phyloP scores from a whole-genome alignment of 2,797 vertebrate genomes.

The Loriculus beryllinus region DNA sequence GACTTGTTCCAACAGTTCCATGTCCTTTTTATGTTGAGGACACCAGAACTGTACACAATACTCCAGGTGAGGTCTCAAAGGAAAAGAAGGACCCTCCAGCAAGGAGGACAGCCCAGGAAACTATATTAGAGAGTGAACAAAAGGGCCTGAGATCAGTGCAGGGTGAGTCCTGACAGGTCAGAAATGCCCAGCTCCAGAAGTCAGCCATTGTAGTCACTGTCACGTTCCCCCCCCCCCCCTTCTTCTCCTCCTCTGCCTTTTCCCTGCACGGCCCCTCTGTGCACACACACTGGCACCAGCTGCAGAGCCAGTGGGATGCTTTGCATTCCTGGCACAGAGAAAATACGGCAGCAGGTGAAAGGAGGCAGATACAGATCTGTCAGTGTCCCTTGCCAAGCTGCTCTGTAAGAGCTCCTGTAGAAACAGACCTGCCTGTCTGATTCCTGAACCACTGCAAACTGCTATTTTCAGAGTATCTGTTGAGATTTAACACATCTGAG shows the following conservation, averaged over 20 bases:
- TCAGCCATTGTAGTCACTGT: neutral
- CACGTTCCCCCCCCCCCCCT: neutral
- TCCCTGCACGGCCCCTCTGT: neutral
- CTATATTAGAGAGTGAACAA: neutral
- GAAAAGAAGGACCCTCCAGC: neutral
- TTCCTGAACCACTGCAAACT: conserved; percentile 20
- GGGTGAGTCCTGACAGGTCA: neutral
- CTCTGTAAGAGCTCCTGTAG: conserved; percentile 23
- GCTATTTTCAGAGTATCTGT: neutral
- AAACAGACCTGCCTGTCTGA: conserved; percentile 34
- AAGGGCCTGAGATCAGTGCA: neutral
- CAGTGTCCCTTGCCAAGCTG: conserved; percentile 15
- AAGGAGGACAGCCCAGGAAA: neutral
- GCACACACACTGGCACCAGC: conserved; percentile 26
- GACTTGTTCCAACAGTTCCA: too few species aligned
- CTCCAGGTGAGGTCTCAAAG: too few species aligned
- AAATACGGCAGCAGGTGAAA: conserved; percentile 58
- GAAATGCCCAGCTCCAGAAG: neutral
- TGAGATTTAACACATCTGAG: neutral
- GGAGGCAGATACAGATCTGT: conserved; percentile 45
- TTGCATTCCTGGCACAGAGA: conserved; percentile 44
- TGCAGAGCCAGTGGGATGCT: conserved; percentile 42
- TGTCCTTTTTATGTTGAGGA: too few species aligned
- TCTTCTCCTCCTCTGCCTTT: neutral
- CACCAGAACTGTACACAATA: too few species aligned